phyloP scores from a whole-genome alignment of 2,797 vertebrate species.

The Poecilia velifera region DNA sequence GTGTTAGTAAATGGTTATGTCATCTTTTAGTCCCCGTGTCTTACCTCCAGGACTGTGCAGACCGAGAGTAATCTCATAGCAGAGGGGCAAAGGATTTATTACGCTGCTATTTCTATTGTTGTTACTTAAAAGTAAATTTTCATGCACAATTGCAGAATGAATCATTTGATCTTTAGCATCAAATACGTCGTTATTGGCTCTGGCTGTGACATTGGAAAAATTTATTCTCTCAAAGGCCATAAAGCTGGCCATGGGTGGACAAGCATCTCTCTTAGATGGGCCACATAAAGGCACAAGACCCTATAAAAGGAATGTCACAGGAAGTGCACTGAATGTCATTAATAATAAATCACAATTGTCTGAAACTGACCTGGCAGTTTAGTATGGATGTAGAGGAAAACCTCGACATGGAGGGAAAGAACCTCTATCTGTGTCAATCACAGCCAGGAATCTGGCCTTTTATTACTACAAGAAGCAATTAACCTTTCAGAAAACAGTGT shows the following conservation, averaged over 20 bases:
- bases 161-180: slow-evolving; percentile 77
- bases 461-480: slow-evolving; percentile 82
- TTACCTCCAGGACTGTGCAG: slow-evolving; percentile 60
- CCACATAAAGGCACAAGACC: slow-evolving; percentile 80
- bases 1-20: slow-evolving; percentile 63
- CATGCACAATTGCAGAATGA: slow-evolving; percentile 74
- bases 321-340: slow-evolving; percentile 82
- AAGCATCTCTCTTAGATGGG: slow-evolving; percentile 70
- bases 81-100: slow-evolving; percentile 63
- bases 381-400: slow-evolving; percentile 70
- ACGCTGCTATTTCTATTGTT: slow-evolving; percentile 59
- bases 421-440: slow-evolving; percentile 82
- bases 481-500: slow-evolving; percentile 82
- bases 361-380: slow-evolving; percentile 74
- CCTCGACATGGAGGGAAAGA: slow-evolving; percentile 58
- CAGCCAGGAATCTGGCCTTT: slow-evolving; percentile 74
- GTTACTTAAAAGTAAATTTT: slow-evolving; percentile 77
- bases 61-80: slow-evolving; percentile 64
- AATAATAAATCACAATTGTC: slow-evolving; percentile 85
- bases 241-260: slow-evolving; percentile 78
- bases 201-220: slow-evolving; percentile 70
- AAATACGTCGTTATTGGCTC: slow-evolving; percentile 74
- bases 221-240: slow-evolving; percentile 74
- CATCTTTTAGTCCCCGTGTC: slow-evolving; percentile 55
- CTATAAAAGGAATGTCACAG: slow-evolving; percentile 85